Evolutionary conservation across 2,797 vertebrate species (phyloP).

Genomic region (Okamejei kenojei): DNA sequence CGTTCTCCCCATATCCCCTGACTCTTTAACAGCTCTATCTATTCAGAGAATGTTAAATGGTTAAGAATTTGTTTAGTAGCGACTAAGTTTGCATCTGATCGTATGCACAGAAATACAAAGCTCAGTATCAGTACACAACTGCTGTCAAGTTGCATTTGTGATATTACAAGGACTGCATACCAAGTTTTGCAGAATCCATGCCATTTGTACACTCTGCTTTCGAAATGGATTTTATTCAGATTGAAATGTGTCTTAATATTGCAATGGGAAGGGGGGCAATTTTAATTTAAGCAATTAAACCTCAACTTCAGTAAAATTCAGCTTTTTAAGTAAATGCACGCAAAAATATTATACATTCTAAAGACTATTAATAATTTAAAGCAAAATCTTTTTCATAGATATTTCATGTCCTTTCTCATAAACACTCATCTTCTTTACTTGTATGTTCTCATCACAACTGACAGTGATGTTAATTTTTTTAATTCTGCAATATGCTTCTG

Average conservation of each 20-base stretch:
- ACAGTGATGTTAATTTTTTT: conserved; percentile 2
- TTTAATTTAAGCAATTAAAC: background rate
- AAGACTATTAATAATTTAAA: background rate
- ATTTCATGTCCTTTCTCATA: conserved; percentile 14
- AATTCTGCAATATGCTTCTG: background rate
- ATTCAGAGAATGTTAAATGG: background rate
- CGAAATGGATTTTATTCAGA: background rate
- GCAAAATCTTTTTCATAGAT: background rate
- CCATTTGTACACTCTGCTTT: background rate
- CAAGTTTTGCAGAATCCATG: background rate
- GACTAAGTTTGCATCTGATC: background rate
- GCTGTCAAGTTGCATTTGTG: background rate
- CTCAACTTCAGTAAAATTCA: background rate
- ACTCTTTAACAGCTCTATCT: too few species aligned
- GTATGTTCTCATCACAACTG: background rate
- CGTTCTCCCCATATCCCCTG: too few species aligned
- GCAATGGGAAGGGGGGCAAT: background rate
- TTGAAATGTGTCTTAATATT: background rate
- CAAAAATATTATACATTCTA: background rate
- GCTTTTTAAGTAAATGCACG: background rate
- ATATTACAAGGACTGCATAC: background rate
- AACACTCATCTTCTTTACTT: background rate
- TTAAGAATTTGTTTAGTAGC: background rate
- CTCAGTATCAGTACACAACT: background rate
- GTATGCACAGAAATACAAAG: background rate